phyloP scores from a whole-genome alignment of 2,797 vertebrate species.

The Sebastes hubbsi region DNA sequence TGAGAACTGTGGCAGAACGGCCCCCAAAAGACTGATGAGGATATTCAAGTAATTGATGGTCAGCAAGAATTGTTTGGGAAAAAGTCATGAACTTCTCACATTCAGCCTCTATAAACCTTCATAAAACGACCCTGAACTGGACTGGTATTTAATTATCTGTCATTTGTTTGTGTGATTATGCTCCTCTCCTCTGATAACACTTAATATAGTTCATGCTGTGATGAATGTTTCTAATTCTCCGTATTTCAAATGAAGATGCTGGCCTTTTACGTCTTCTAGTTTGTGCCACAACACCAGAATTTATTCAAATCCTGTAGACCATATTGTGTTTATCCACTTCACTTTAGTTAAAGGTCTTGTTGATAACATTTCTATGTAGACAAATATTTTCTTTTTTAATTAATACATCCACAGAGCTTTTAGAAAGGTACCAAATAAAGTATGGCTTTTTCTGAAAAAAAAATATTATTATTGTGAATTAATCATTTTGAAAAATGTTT shows the following conservation, averaged over 20 bases:
- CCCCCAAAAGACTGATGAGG: not conserved
- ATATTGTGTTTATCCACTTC: not conserved
- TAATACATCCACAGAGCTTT: too few relatives aligned
- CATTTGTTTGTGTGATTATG: not conserved
- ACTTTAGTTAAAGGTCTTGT: not conserved
- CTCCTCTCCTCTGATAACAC: not conserved
- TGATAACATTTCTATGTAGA: too few relatives aligned
- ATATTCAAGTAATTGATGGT: slow-evolving; percentile 17
- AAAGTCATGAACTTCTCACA: not conserved
- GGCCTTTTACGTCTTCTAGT: not conserved
- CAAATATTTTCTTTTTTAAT: too few relatives aligned
- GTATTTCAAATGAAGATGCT: not conserved
- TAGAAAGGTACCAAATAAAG: too few relatives aligned
- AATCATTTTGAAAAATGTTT: too few relatives aligned
- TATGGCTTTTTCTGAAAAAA: too few relatives aligned
- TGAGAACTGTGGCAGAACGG: not conserved
- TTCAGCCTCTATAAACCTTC: not conserved
- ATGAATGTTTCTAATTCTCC: not conserved
- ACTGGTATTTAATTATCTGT: not conserved
- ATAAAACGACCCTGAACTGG: not conserved
- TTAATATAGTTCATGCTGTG: not conserved
- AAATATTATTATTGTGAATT: too few relatives aligned
- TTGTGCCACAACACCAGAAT: not conserved
- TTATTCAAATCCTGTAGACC: not conserved
- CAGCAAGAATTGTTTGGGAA: not conserved